Conservation (phyloP, 1,140 invertebrate genomes). For the Cydia splendana region DNA sequence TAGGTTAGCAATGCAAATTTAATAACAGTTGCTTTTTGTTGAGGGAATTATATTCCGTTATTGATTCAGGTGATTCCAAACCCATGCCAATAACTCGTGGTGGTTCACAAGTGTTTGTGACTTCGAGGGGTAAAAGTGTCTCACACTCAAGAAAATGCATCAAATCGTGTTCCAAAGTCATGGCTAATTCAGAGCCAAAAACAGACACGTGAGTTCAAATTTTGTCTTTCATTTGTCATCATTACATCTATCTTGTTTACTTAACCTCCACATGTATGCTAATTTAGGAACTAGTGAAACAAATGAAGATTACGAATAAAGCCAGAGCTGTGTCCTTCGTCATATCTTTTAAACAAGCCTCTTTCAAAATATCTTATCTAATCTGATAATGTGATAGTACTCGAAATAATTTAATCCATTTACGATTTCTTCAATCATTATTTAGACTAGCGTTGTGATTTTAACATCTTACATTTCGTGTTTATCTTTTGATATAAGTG, state of each 20-base stretch:
- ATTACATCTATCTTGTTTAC: conserved; percentile 29
- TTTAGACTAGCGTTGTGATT: not conserved
- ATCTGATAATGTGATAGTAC: conserved; percentile 30
- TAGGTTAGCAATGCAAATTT: not conserved
- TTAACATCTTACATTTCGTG: not conserved
- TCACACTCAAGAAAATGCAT: conserved; percentile 4
- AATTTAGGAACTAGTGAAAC: conserved; percentile 25
- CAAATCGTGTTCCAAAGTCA: not conserved
- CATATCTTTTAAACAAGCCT: conserved; percentile 25
- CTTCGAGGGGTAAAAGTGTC: conserved; percentile 1
- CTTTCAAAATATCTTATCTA: conserved; percentile 29
- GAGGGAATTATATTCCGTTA: not conserved
- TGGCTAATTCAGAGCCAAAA: conserved; percentile 7
- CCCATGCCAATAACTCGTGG: not conserved
- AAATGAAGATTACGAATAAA: conserved; percentile 28
- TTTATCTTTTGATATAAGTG: not conserved
- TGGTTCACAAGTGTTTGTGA: conserved; percentile 17
- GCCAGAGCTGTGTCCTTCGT: conserved; percentile 22
- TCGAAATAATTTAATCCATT: conserved; percentile 29
- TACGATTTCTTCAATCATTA: conserved; percentile 31
- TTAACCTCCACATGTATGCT: not conserved
- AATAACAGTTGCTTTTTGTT: conserved; percentile 9
- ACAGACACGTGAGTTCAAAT: conserved; percentile 6
- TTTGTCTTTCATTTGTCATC: not conserved
- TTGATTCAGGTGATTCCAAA: not conserved